A percentile compares a stretch with the other conserved stretches of the same genome.
Conservation (phyloP, 2,797 vertebrate genomes). For the Graptemys geographica region DNA sequence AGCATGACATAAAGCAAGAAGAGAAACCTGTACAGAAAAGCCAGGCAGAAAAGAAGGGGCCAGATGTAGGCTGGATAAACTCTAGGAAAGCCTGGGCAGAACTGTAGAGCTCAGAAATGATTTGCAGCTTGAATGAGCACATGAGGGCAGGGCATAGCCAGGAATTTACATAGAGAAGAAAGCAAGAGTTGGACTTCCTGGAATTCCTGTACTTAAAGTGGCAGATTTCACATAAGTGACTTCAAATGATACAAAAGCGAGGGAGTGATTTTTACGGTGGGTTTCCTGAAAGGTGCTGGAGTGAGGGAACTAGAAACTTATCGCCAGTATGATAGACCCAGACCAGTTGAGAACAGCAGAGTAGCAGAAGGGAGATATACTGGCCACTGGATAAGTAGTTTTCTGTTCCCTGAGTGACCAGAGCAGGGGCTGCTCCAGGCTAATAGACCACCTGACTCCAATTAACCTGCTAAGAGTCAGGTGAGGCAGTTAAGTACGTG, state of each 20-base stretch:
- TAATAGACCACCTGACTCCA: too few relatives aligned
- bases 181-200: background rate
- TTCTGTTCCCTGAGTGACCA: too few relatives aligned
- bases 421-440: too few relatives aligned
- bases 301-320: background rate
- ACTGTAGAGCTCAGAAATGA: background rate
- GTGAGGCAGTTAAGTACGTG: too few relatives aligned
- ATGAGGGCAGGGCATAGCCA: rapidly evolving
- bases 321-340: background rate
- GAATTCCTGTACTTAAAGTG: background rate
- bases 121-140: background rate
- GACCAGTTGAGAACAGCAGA: too few relatives aligned
- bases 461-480: too few relatives aligned
- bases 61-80: background rate
- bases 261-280: background rate
- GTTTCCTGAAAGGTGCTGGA: background rate
- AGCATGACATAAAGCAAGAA: background rate
- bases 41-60: background rate
- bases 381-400: too few relatives aligned
- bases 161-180: background rate
- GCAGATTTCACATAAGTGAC: background rate
- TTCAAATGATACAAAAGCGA: background rate
- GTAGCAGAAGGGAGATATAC: too few relatives aligned
- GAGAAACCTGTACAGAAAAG: background rate
- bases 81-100: background rate